Percentiles rank a stretch among this genome's conserved stretches.
These are phyloP conservation scores for Carcinoscorpius rotundicauda DNA, from an alignment of 1,140 invertebrate species.

Conservation along the genomic window DNA sequence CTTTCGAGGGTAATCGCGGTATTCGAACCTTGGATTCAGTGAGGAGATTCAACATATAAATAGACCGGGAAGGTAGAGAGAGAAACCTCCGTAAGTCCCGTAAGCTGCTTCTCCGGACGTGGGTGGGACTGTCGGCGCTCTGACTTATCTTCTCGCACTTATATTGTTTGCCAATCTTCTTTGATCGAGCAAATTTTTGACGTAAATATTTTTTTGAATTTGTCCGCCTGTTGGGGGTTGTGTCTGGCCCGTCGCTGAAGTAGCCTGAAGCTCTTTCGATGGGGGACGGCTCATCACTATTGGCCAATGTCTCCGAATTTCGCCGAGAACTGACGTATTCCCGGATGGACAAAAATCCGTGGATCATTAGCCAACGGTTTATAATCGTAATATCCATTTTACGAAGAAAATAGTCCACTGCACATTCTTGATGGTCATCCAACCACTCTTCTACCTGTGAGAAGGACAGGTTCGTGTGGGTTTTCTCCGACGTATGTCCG, in stretches of 20 bases:
- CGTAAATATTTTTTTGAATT: slow-evolving; percentile 40
- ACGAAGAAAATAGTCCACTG: slow-evolving; percentile 37
- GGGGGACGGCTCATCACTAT: slow-evolving; percentile 26
- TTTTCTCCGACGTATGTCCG: too few relatives aligned
- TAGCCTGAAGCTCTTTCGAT: slow-evolving; percentile 22
- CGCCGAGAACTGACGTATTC: slow-evolving; percentile 27
- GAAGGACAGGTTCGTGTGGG: slow-evolving; percentile 2
- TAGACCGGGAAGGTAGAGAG: slow-evolving; percentile 37
- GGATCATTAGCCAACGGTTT: slow-evolving; percentile 39
- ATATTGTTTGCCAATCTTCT: slow-evolving; percentile 38
- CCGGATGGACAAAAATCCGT: slow-evolving; percentile 36
- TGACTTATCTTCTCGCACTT: slow-evolving; percentile 28
- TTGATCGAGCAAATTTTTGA: slow-evolving; percentile 40
- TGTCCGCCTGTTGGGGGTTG: slow-evolving; percentile 26
- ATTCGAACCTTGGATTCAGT: slow-evolving; percentile 38
- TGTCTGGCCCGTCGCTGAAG: slow-evolving; percentile 4
- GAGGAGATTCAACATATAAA: slow-evolving; percentile 37
- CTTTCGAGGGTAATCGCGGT: slow-evolving; percentile 23
- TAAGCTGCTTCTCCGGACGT: slow-evolving; percentile 31
- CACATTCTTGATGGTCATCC: slow-evolving; percentile 35
- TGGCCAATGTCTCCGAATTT: slow-evolving; percentile 20
- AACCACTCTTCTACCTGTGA: slow-evolving; percentile 39
- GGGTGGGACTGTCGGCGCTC: slow-evolving; percentile 19
- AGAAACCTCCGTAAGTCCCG: slow-evolving; percentile 37
- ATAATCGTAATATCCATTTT: slow-evolving; percentile 37